Evolutionary conservation across 2,888 invertebrate genomes (phyloP), one percentile per base, ranked within the genome.

Genomic region (Drosophila setosimentum): DNA sequence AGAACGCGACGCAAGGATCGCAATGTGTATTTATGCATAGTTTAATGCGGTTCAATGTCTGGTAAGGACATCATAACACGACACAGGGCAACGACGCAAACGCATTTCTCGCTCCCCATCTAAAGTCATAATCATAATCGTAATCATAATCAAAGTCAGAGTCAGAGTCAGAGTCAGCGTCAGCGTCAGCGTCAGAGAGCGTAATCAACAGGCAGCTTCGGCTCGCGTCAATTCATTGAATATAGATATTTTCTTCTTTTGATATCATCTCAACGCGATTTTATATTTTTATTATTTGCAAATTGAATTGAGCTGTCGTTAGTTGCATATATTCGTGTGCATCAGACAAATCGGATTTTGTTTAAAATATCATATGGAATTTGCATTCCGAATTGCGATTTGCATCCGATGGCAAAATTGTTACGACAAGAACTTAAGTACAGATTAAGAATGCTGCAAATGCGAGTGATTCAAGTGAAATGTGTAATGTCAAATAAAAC

Each of bases 21-120:
- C 90, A 87, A 89, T 85, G 89, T 85, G 85, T 86, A 91, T 91
- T 86, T 86, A 86, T 91, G 86, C 90, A 87, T 85, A 87, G 88
- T 84, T 91, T 91, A 86, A 86, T 91, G 88, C 86, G 90, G 91
- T 86, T 86, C 86, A 86, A 86, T 89, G 91, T 91, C 90, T 86
- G 86, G 77, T 89, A 90, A 86, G 86, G 90, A 84, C 86, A 84
- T 91, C 91, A 89, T 87, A 91, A 86, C 85, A 86, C 77, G 79
- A 78, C 82, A 18, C 73, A 89, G 72, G 68, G 73, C 65, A 83
- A 67, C 63, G 76, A 60, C 24, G 67, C 29, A 50, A 37, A 54
- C 53, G 24, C 51, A 35, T 35, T 27, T 35, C 54, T 54, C 35
- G 54, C 27, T 18, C n/a, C 73, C 53, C 72, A 67, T 66, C 78